A percentile compares a stretch with the other conserved stretches of the same genome.
These are phyloP conservation scores for Lycaon pictus DNA, from an alignment of 2,113 vertebrate genomes.

Conservation along the genomic window DNA sequence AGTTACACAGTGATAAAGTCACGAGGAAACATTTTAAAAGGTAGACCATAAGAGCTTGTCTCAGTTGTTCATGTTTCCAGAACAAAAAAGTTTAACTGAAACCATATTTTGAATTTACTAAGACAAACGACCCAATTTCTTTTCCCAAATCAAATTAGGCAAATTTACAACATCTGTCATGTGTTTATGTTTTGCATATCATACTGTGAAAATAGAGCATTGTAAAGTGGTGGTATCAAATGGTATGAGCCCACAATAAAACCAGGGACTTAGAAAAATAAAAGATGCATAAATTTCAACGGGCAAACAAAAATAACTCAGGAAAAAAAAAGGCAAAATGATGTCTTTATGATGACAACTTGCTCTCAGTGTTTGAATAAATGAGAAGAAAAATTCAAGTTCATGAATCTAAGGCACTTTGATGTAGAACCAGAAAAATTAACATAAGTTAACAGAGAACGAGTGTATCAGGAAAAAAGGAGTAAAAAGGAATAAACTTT, in stretches of 20 bases:
- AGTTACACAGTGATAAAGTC: not conserved
- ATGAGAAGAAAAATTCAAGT: not conserved
- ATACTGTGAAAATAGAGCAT: not conserved
- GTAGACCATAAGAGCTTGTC: not conserved
- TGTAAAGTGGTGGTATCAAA: no score
- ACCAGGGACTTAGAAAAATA: not conserved
- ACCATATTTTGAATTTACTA: slow-evolving; percentile 54
- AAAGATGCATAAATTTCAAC: not conserved
- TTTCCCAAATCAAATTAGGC: slow-evolving; percentile 69
- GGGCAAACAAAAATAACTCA: slow-evolving; percentile 31
- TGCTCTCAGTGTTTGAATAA: not conserved
- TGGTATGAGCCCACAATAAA: not conserved
- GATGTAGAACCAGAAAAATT: not conserved
- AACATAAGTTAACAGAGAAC: not conserved
- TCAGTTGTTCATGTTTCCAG: slow-evolving; percentile 54
- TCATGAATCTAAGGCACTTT: not conserved
- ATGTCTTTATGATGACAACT: not conserved
- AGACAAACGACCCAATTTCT: slow-evolving; percentile 66
- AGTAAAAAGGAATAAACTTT: not conserved
- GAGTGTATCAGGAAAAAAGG: not conserved
- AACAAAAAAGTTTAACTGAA: slow-evolving; percentile 12
- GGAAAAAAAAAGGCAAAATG: not conserved
- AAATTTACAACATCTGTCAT: slow-evolving; percentile 69
- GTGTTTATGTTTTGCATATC: slow-evolving; percentile 2
- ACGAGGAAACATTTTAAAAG: not conserved